Evolutionary conservation across 2,113 vertebrate species (phyloP), one percentile per base, ranked within the genome.

Genomic region (Sphaerodactylus townsendi): DNA sequence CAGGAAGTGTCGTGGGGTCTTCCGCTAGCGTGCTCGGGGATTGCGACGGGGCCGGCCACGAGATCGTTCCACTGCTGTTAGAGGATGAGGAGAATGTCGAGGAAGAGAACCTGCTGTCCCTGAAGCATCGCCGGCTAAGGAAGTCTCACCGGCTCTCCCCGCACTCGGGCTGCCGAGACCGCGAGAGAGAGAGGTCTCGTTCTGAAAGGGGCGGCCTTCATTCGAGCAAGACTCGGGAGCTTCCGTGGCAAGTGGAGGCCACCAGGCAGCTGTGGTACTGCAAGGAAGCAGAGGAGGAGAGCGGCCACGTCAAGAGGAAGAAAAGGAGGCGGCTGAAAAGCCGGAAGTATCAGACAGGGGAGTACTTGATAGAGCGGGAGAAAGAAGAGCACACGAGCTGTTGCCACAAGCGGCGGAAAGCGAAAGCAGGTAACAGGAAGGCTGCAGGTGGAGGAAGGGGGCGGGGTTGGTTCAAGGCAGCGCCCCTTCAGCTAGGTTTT

Each of bases 291-390:
- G 95, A 96, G 13, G 95, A 96, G 0, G 95, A 95, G 25, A 95
- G 94, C 0, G 92, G 95, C 77, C 95, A 96, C 15, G 69, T 96
- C 65, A 96, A 93, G 85, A 95, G 96, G 82, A 98, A 97, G 96
- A 99, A 98, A 83, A 96, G 98, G 86, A 96, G 96, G 85, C 96
- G 98, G 37, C 98, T 98, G 95, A 97, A 98, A 81, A 99, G 95
- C 93, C 96, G 96, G 84, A 99, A 98, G 88, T 99, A 99, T 87
- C 98, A 99, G 94, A 99, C 97, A 0, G 98, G 98, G 56, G 98
- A 99, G 65, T 99, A 99, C 92, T 89, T 99, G 91, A 98, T 97
- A 0, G 98, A 98, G 92, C 97, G 96, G 73, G 98, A 97, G 84
- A 96, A 96, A 79, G 95, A 96, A 87, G 96, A 95, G 81, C 95